Percentiles rank a stretch among this genome's conserved stretches.
Conservation (phyloP, 2,888 invertebrate species). For the Sesia apiformis region DNA sequence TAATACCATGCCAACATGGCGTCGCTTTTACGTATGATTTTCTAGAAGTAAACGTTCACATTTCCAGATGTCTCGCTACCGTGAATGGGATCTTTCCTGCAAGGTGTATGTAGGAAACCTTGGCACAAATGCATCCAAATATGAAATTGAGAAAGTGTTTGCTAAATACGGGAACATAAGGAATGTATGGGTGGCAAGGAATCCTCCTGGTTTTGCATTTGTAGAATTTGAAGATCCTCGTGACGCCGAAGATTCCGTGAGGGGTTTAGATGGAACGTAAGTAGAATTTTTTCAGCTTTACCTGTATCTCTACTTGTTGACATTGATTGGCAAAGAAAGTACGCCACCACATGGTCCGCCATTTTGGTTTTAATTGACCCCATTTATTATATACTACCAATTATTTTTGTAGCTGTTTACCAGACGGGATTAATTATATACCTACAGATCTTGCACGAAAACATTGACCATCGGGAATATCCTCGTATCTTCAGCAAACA, state of each 20-base stretch:
- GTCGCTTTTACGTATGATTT: constrained; percentile 19
- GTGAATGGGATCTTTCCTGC: constrained; percentile 89
- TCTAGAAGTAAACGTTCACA: constrained; percentile 13
- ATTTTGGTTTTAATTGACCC: constrained; percentile 13
- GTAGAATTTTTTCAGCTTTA: constrained; percentile 18
- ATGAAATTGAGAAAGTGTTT: constrained; percentile 91
- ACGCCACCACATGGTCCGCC: constrained; percentile 4
- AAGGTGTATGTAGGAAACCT: constrained; percentile 96
- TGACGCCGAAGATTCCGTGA: constrained; percentile 90
- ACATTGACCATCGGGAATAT: no score
- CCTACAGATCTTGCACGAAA: no score
- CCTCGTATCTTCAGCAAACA: no score
- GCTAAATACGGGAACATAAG: constrained; percentile 90
- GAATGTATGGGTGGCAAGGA: constrained; percentile 95
- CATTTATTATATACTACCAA: background rate
- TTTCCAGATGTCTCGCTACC: constrained; percentile 79
- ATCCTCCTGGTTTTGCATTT: constrained; percentile 94
- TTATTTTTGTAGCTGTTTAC: no score
- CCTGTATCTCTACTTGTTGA: background rate
- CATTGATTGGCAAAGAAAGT: background rate
- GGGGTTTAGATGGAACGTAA: constrained; percentile 84
- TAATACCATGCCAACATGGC: constrained; percentile 25
- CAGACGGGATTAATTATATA: no score
- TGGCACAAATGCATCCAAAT: constrained; percentile 91
- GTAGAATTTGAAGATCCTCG: constrained; percentile 92